Conservation (phyloP, 2,797 vertebrate genomes). For the Acanthornis magna region DNA sequence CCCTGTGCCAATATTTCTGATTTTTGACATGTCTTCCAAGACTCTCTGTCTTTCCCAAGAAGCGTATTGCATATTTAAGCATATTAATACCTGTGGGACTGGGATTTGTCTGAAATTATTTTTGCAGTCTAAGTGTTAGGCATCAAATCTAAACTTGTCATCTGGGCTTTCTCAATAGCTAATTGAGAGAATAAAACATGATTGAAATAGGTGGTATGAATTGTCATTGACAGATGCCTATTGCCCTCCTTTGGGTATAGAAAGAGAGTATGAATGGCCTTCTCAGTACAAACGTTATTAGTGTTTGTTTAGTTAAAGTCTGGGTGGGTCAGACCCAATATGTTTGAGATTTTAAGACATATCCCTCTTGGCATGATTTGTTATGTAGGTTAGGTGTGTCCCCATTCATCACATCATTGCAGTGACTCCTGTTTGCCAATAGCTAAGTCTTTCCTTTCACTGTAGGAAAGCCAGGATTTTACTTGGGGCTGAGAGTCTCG, state of each 20-base stretch:
- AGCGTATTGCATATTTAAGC: neutral
- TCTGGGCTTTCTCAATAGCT: neutral
- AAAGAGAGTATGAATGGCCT: neutral
- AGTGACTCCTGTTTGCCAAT: neutral
- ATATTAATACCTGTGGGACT: neutral
- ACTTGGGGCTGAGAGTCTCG: neutral
- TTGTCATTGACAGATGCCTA: neutral
- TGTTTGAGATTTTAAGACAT: neutral
- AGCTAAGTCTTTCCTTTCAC: neutral
- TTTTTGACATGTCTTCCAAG: neutral
- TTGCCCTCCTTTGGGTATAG: neutral
- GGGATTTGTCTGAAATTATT: neutral
- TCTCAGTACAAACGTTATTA: neutral
- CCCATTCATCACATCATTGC: neutral
- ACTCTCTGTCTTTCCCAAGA: neutral
- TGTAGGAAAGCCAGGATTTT: neutral
- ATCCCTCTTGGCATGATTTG: neutral
- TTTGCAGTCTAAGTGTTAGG: neutral
- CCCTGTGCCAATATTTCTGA: neutral
- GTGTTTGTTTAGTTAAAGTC: neutral
- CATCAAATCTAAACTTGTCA: neutral
- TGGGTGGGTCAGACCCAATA: neutral
- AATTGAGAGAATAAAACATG: neutral
- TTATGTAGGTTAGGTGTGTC: neutral
- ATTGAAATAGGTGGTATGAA: neutral